Evolutionary conservation across 2,888 invertebrate genomes (phyloP).

Genomic region (Dugesia japonica): DNA sequence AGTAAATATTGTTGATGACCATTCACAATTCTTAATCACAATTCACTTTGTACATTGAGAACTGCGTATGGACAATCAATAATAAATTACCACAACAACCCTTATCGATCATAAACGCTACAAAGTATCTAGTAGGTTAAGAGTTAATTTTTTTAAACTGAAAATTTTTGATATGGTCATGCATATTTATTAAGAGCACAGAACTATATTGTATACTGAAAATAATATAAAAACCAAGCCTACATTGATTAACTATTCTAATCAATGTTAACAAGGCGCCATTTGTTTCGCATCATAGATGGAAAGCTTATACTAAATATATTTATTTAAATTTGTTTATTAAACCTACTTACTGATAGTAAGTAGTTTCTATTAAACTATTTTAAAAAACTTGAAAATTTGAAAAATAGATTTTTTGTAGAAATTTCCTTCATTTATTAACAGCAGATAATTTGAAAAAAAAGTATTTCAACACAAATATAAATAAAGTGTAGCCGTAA

Average conservation of each 20-base stretch:
- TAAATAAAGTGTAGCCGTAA: too few species aligned
- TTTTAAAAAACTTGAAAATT: too few species aligned
- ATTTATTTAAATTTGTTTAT: too few species aligned
- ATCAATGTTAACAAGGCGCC: neutral
- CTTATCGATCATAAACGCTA: neutral
- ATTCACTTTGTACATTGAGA: neutral
- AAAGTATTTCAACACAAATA: too few species aligned
- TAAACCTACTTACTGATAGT: too few species aligned
- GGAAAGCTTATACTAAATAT: too few species aligned
- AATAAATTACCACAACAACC: neutral
- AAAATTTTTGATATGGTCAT: neutral
- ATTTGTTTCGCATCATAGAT: neutral
- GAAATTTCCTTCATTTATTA: too few species aligned
- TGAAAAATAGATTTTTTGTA: too few species aligned
- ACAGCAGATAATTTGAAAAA: too few species aligned
- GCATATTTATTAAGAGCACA: neutral
- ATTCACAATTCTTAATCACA: neutral
- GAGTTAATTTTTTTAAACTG: neutral
- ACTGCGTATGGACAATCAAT: constrained; percentile 16
- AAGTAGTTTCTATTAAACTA: too few species aligned
- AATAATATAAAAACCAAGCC: neutral
- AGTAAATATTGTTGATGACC: neutral
- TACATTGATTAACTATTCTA: neutral
- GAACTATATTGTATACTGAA: neutral
- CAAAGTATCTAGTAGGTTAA: neutral